Conservation (phyloP, 1,140 invertebrate species). For the Brachionus calyciflorus region DNA sequence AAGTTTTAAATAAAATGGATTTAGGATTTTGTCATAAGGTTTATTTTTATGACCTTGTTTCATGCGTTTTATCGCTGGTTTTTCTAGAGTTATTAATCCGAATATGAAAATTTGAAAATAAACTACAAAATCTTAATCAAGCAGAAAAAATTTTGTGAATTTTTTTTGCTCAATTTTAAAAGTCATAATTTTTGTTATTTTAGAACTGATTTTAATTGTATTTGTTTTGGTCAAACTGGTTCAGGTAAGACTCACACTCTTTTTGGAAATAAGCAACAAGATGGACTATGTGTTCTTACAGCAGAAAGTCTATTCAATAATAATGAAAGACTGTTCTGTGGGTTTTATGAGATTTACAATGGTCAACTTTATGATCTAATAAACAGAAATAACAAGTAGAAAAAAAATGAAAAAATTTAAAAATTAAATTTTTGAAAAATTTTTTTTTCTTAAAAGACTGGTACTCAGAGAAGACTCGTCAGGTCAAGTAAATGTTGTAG, state of each 20-base stretch:
- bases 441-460: neutral
- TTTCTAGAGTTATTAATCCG: no score
- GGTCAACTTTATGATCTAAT: constrained; percentile 41
- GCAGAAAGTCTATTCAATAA: constrained; percentile 10
- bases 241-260: constrained; percentile 43
- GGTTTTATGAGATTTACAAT: constrained; percentile 46
- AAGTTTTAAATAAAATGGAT: neutral
- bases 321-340: neutral
- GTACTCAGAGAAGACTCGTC: constrained; percentile 54
- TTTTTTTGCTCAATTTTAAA: neutral
- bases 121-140: neutral
- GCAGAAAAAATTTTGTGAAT: neutral
- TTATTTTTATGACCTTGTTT: no score
- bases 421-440: neutral
- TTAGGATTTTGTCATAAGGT: no score
- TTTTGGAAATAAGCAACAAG: constrained; percentile 17
- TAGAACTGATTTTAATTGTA: constrained; percentile 18
- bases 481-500: constrained; percentile 57
- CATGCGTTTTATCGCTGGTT: no score
- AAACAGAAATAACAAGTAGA: constrained; percentile 27
- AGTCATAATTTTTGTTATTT: neutral
- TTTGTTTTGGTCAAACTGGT: constrained; percentile 47
- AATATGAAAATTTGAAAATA: no score
- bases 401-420: neutral
- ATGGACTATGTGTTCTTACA: constrained; percentile 21